Evolutionary conservation across 2,888 invertebrate species (phyloP).

Genomic region (Lucinisca nassula): DNA sequence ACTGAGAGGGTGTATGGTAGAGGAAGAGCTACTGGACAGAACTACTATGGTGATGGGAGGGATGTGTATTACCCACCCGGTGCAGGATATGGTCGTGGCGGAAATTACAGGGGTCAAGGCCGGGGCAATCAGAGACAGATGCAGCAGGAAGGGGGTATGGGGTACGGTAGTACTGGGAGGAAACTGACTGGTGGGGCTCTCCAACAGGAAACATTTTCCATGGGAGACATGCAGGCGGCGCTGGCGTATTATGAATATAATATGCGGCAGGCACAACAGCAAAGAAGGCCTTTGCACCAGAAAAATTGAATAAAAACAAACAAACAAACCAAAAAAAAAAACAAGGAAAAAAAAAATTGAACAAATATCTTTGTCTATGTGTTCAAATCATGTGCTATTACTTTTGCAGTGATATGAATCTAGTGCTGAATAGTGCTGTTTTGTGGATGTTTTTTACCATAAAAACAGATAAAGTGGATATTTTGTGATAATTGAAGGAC

Average conservation of each 20-base stretch:
- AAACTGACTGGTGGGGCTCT: slow-evolving; percentile 7
- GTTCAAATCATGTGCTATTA: too few relatives aligned
- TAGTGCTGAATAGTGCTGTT: too few relatives aligned
- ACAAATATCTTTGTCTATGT: too few relatives aligned
- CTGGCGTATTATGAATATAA: slow-evolving; percentile 51
- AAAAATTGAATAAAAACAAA: background rate
- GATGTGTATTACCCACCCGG: slow-evolving; percentile 52
- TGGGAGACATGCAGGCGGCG: slow-evolving; percentile 60
- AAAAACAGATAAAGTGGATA: too few relatives aligned
- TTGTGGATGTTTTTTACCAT: too few relatives aligned
- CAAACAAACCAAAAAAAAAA: too few relatives aligned
- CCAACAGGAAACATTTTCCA: slow-evolving; percentile 29
- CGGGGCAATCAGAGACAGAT: background rate
- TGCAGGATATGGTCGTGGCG: slow-evolving; percentile 11
- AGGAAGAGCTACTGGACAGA: slow-evolving; percentile 44
- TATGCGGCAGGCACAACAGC: background rate
- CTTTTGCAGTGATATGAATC: too few relatives aligned
- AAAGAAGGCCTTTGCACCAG: background rate
- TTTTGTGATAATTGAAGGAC: too few relatives aligned
- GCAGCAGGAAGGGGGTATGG: too few relatives aligned
- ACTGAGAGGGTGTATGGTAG: slow-evolving; percentile 46
- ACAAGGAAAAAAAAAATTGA: too few relatives aligned
- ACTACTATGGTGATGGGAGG: slow-evolving; percentile 60
- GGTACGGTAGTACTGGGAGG: too few relatives aligned
- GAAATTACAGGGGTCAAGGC: background rate